A percentile compares a stretch with the other conserved stretches of the same genome.
phyloP scores from a whole-genome alignment of 2,888 invertebrate species.

The Dasysyrphus tricinctus region DNA sequence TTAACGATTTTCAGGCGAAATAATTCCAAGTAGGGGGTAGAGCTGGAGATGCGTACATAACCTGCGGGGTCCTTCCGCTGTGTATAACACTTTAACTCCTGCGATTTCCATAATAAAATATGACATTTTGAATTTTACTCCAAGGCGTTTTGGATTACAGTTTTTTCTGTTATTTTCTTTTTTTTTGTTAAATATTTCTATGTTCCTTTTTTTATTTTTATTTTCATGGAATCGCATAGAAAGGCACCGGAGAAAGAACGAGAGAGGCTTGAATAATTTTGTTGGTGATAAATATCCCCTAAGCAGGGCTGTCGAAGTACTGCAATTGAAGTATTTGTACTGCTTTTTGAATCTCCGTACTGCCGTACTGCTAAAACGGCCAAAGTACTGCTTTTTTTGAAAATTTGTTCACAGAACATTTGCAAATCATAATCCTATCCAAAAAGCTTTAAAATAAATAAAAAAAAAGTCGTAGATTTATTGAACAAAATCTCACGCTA shows the following conservation, averaged over 20 bases:
- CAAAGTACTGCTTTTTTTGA: too few relatives aligned
- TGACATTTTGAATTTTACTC: slow-evolving; percentile 67
- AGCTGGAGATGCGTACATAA: slow-evolving; percentile 16
- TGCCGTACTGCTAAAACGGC: too few relatives aligned
- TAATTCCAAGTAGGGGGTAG: slow-evolving; percentile 59
- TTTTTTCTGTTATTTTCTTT: slow-evolving; percentile 26
- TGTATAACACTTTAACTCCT: slow-evolving; percentile 72
- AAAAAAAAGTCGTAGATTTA: too few relatives aligned
- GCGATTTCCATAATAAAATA: slow-evolving; percentile 75
- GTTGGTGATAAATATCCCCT: slow-evolving; percentile 65
- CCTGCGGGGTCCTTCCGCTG: slow-evolving; percentile 50
- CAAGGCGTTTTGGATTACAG: slow-evolving; percentile 64
- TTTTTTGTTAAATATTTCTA: slow-evolving; percentile 13
- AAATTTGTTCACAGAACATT: too few relatives aligned
- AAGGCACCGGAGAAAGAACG: not conserved
- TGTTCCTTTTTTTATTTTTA: slow-evolving; percentile 33
- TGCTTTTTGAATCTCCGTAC: too few relatives aligned
- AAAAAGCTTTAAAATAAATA: too few relatives aligned
- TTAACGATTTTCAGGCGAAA: slow-evolving; percentile 26
- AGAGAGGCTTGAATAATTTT: slow-evolving; percentile 48
- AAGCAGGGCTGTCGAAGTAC: too few relatives aligned
- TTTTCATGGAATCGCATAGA: slow-evolving; percentile 18
- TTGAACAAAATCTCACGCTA: too few relatives aligned
- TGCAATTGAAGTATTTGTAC: too few relatives aligned
- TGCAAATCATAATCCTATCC: too few relatives aligned